Evolutionary conservation across 2,888 invertebrate genomes (phyloP), one percentile per base, ranked within the genome.

Genomic region (Plusia festucae): DNA sequence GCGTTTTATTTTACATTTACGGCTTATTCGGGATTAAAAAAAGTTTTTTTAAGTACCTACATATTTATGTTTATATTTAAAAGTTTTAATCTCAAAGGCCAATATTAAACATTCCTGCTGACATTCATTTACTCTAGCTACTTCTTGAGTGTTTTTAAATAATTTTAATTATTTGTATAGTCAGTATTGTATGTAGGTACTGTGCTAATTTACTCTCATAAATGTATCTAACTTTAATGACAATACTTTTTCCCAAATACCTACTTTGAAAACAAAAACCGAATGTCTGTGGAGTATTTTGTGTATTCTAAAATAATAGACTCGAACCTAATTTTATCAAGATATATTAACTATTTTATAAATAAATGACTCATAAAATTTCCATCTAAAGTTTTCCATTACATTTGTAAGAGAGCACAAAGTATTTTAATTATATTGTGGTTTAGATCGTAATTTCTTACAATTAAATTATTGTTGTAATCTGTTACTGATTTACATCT

Each of bases 401-500:
- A 81, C 24, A 70, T 64, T 55, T 72, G 16, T 79, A 81, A 79
- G 71, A 78, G 60, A 75, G 78, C 83, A 79, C 81, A 83, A 84
- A 83, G 65, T 85, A 85, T 82, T 83, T 79, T 80, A 82, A 77
- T 66, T 74, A 62, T 68, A 56, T 46, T 40, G n/a, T 65, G 74
- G 24, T 0, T 60, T 79, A 76, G 68, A 57, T 67, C 64, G 65
- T 52, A 73, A 66, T 68, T 78, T 66, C 62, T 53, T 71, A 75
- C 68, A 71, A 71, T 73, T 79, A 76, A 77, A 76, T 81, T 78
- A 81, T 77, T 79, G 73, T 76, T 70, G 71, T 74, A 69, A 67
- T 76, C 74, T 82, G 82, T 85, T 79, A 82, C 80, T 82, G 74
- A 81, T 74, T 72, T 77, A 73, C 46, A n/a, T 57, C 81, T 84